Base-by-base conservation (phyloP, 2,888 invertebrate genomes). In the Hylaea fasciaria region DNA sequence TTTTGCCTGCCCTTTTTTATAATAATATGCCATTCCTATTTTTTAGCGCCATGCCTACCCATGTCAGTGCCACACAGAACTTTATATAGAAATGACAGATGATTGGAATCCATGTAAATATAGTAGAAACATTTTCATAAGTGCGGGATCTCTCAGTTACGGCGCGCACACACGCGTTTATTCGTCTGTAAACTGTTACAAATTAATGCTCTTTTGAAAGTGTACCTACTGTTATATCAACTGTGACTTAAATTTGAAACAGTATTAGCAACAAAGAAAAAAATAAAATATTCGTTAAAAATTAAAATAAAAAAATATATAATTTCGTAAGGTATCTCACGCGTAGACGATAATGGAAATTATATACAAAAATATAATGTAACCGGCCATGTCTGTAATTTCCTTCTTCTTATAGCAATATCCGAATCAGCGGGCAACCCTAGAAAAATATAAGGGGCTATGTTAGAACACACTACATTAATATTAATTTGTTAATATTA, bases 361-460 rank as follows among this genome's bases (percentile, higher is more conserved):
- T 80, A 84, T 84, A 82, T 82, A 83, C 80, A 84, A 77, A 74
- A 75, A 74, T 74, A 75, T 75, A 73, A 80, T 77, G 81, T 84
- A 83, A 82, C 80, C 77, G 72, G 80, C 78, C 80, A 74, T 79
- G 73, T 69, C 62, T 57, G 65, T 64, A 54, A 52, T 63, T 56
- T 60, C 66, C 50, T 10, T n/a, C n/a, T 40, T 52, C 43, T 29
- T 55, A 40, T 49, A 4, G 16, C 57, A 32, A 43, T 55, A 57
- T 41, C 60, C 64, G 39, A 55, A 73, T 77, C 62, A 68, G 67
- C 57, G 64, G 64, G 81, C 71, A 71, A 72, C 73, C 76, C 86
- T 86, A 81, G 9, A 76, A 81, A 47, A 43, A 55, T 59, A 43
- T 58, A 29, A 37, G 32, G 3, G 9, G 9, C 9, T 9, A 35